phyloP scores from a whole-genome alignment of 1,140 invertebrate genomes.

The Reticulitermes speratus region DNA sequence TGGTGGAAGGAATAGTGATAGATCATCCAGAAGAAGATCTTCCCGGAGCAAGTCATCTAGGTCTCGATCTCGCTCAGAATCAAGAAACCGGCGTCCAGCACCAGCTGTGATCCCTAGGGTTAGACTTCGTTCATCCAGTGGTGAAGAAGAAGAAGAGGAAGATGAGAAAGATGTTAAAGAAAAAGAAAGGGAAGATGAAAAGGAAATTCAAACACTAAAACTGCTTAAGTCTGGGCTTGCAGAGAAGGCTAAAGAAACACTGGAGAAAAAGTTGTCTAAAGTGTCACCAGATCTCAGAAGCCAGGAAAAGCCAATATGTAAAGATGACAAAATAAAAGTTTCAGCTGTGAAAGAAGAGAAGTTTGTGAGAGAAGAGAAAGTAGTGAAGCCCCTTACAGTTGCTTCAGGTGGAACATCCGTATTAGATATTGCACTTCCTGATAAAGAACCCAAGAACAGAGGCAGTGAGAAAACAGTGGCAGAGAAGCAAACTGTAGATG shows the following conservation, averaged over 20 bases:
- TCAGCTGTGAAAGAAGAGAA: constrained; percentile 20
- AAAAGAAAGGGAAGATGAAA: constrained; percentile 37
- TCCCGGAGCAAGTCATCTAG: constrained; percentile 25
- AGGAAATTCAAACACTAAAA: constrained; percentile 38
- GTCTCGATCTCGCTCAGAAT: constrained; percentile 29
- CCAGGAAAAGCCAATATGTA: neutral
- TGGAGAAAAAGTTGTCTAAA: constrained; percentile 30
- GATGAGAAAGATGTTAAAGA: constrained; percentile 28
- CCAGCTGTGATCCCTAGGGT: constrained; percentile 32
- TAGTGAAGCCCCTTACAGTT: constrained; percentile 8
- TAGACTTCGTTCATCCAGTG: constrained; percentile 30
- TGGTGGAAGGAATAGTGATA: neutral
- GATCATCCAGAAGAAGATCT: neutral
- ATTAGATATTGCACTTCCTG: constrained; percentile 29
- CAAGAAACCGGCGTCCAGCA: constrained; percentile 24
- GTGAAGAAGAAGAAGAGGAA: constrained; percentile 32
- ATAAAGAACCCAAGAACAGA: constrained; percentile 19
- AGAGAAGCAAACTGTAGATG: neutral
- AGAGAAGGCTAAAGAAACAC: constrained; percentile 41
- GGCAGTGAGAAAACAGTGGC: neutral
- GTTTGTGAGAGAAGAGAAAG: constrained; percentile 7
- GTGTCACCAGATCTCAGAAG: constrained; percentile 23
- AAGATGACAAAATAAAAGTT: neutral
- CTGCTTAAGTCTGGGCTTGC: constrained; percentile 40
- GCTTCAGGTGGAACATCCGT: neutral